phyloP scores from a whole-genome alignment of 2,888 invertebrate species.

The Margaritifera margaritifera region DNA sequence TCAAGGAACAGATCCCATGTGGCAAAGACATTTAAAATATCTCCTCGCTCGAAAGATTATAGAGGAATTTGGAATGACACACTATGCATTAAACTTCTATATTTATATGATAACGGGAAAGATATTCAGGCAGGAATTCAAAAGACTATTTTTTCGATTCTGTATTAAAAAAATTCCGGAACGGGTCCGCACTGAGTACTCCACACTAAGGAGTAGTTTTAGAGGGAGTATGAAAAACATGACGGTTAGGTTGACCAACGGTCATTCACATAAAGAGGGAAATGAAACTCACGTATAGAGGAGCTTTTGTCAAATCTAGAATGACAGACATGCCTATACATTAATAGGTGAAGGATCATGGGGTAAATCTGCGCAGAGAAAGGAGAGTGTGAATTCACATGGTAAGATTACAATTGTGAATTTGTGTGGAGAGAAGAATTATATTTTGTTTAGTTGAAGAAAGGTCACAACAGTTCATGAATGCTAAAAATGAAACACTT shows the following conservation, averaged over 20 bases:
- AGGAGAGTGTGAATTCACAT: no score
- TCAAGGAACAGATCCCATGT: conserved; percentile 45
- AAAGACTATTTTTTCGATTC: conserved; percentile 42
- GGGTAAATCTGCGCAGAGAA: no score
- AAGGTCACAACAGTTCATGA: no score
- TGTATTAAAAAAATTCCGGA: conserved; percentile 39
- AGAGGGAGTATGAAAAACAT: conserved; percentile 34
- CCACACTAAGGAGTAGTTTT: conserved; percentile 44
- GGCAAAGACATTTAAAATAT: conserved; percentile 61
- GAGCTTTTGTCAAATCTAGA: no score
- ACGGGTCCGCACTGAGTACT: conserved; percentile 51
- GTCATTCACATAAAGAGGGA: conserved; percentile 23
- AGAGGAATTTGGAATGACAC: conserved; percentile 68
- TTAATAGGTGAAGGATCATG: no score
- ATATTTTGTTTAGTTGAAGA: no score
- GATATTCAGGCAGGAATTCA: conserved; percentile 67
- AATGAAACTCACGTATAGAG: no score
- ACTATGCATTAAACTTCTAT: conserved; percentile 71
- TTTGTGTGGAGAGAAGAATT: no score
- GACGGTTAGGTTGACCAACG: conserved; percentile 44
- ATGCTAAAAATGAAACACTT: no score
- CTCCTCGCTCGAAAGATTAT: conserved; percentile 52
- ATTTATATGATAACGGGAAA: conserved; percentile 71
- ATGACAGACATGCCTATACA: no score
- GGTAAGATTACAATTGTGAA: no score